These are phyloP conservation scores for Aplysia californica DNA, from an alignment of 1,140 invertebrate species.

Conservation along the genomic window DNA sequence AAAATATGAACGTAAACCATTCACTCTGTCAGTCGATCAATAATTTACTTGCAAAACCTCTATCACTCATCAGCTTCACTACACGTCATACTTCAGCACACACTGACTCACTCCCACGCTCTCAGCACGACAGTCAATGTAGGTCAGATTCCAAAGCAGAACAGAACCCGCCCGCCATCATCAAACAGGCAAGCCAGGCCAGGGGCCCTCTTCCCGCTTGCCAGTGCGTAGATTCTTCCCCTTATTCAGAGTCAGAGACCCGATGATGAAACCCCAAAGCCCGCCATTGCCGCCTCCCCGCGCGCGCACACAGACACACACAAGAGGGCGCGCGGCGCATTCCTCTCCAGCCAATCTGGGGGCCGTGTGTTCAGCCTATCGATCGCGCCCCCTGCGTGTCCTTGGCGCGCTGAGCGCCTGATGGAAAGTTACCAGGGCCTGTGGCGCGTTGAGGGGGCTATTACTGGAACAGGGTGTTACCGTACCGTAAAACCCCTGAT, in stretches of 20 bases:
- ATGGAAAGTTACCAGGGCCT: constrained; percentile 3
- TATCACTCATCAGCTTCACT: not conserved
- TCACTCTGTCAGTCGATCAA: not conserved
- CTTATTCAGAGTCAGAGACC: no score
- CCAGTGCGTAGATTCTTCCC: not conserved
- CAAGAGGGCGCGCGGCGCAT: not conserved
- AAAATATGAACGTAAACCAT: not conserved
- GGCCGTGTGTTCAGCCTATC: not conserved
- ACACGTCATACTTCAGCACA: not conserved
- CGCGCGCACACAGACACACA: no score
- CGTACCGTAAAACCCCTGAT: not conserved
- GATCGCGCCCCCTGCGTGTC: not conserved
- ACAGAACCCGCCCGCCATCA: not conserved
- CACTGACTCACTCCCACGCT: not conserved
- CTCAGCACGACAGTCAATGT: no score
- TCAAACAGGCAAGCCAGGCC: not conserved
- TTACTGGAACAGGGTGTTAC: not conserved
- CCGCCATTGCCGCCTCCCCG: not conserved
- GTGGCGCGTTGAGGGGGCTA: no score
- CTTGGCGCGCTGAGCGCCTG: not conserved
- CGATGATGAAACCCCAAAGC: not conserved
- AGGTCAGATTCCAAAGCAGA: not conserved
- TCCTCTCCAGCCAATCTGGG: constrained; percentile 1
- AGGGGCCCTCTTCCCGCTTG: not conserved
- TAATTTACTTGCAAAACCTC: not conserved